Conservation (phyloP, 2,888 invertebrate genomes). For the Colostygia pectinataria region DNA sequence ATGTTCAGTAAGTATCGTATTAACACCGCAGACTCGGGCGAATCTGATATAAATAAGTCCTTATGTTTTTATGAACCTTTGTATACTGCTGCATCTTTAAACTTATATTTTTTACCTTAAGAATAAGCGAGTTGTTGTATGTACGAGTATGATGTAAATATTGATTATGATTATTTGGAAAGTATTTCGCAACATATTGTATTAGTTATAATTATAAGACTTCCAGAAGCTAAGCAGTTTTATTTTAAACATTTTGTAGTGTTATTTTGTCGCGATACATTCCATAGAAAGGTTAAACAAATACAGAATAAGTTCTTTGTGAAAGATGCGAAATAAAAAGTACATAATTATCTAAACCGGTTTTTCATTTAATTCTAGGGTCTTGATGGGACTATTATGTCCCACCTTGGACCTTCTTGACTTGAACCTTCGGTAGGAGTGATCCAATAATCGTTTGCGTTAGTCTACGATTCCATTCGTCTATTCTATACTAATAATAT, state of each 20-base stretch:
- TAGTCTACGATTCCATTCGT: too few species aligned
- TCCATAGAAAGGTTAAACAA: conserved; percentile 52
- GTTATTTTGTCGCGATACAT: conserved; percentile 65
- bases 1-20: conserved; percentile 9
- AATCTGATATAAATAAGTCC: conserved; percentile 7
- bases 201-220: conserved; percentile 40
- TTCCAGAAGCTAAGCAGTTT: conserved; percentile 49
- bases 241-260: conserved; percentile 51
- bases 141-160: conserved; percentile 56
- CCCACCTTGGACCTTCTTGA: too few species aligned
- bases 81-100: conserved; percentile 45
- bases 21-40: conserved; percentile 17
- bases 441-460: too few species aligned
- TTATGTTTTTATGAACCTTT: conserved; percentile 18
- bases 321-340: conserved; percentile 46
- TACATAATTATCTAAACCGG: conserved; percentile 30
- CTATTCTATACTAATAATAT: too few species aligned
- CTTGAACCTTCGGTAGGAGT: too few species aligned
- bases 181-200: conserved; percentile 50
- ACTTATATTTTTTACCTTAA: conserved; percentile 47
- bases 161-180: conserved; percentile 43
- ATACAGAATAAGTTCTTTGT: conserved; percentile 45
- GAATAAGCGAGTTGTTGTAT: conserved; percentile 43
- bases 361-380: background rate
- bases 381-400: too few species aligned